These are phyloP conservation scores for Phortica magna DNA, from an alignment of 2,888 invertebrate genomes.

Conservation along the genomic window DNA sequence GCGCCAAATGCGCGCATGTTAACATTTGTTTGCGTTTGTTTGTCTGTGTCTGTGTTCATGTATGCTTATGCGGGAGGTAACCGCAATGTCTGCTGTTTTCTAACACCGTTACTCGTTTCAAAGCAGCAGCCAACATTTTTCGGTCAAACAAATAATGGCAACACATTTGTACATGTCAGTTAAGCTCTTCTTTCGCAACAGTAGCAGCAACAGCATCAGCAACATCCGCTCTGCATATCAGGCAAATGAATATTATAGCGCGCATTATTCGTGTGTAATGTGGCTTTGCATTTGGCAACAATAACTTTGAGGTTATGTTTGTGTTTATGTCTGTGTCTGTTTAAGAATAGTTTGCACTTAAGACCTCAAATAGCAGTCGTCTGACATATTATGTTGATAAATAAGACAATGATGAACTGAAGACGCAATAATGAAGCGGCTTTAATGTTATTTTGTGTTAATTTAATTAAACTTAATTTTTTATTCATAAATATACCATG, in stretches of 20 bases:
- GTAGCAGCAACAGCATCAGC: background rate
- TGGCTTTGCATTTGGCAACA: constrained; percentile 18
- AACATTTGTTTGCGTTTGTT: background rate
- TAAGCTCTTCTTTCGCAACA: constrained; percentile 40
- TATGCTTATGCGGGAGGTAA: background rate
- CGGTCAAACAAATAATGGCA: constrained; percentile 56
- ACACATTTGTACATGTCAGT: constrained; percentile 66
- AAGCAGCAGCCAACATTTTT: constrained; percentile 33
- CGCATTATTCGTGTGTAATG: constrained; percentile 11
- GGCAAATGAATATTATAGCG: constrained; percentile 25
- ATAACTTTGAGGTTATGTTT: constrained; percentile 24
- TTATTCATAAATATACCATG: too few species aligned
- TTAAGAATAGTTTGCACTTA: background rate
- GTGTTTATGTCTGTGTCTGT: background rate
- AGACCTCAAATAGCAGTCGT: background rate
- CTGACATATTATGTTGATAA: background rate
- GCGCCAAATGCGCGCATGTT: constrained; percentile 22
- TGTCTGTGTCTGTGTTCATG: background rate
- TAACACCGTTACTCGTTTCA: background rate
- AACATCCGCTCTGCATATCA: constrained; percentile 2
- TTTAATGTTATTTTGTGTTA: background rate
- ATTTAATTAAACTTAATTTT: background rate
- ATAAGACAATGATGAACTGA: background rate
- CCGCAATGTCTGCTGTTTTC: background rate
- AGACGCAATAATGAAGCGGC: background rate